Base-by-base conservation (phyloP, 2,888 invertebrate species). In the Hecatera dysodea region DNA sequence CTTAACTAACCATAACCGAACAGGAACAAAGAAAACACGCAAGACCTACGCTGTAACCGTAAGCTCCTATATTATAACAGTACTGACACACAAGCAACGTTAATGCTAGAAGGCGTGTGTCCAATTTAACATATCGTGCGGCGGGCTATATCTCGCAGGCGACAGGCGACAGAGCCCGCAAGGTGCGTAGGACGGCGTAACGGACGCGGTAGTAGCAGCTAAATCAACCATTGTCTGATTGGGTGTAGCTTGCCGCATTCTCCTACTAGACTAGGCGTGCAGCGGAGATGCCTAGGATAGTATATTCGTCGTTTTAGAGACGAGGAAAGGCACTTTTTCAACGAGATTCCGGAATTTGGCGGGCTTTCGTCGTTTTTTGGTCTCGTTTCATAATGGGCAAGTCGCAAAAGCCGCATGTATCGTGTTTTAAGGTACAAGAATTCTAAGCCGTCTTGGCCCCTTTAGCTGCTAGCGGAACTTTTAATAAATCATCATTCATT, bases 161-260 rank as follows among this genome's bases (percentile, higher is more conserved):
- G 90, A 90, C 90, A 89, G 82, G 87, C 89, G 89, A 89, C 90
- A 87, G 85, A 86, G 85, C 80, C 86, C 80, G 91, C 89, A 89
- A 90, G 90, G 92, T 93, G 93, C 93, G 94, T 94, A 91, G 94
- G 94, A 87, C 88, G 92, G 93, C 93, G 94, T 93, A 93, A 93
- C 93, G 90, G 92, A 92, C 89, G 87, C 91, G 85, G 82, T 85
- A 81, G 93, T 92, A 92, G 93, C 90, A 82, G 92, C 90, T 93
- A 93, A 93, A 93, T 93, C 94, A 93, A 91, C 90, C 90, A 94
- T 94, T 94, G 94, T 94, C 93, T 93, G 94, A 94, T 94, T 93
- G 93, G 93, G 90, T 92, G 91, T 91, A 92, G 89, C 92, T 87
- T 87, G 90, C 91, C 90, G 91, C 93, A 91, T 92, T 93, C 93